Evolutionary conservation across 1,140 invertebrate species (phyloP).

Genomic region (Tenebrio molitor): DNA sequence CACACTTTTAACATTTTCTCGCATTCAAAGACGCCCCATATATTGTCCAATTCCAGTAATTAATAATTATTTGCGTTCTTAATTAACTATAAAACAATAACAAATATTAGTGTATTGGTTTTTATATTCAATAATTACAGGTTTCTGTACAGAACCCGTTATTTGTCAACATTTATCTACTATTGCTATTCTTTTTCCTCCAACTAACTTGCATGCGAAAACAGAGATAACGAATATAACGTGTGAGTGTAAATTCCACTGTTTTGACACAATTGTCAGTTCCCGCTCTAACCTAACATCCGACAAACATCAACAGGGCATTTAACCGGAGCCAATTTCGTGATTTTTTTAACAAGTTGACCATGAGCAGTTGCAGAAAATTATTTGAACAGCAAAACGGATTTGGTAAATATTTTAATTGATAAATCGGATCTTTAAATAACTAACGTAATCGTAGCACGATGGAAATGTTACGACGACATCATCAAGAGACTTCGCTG

Average conservation of each 20-base stretch:
- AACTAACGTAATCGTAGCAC: slow-evolving; percentile 62
- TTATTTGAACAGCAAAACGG: slow-evolving; percentile 47
- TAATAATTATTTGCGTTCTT: too few relatives aligned
- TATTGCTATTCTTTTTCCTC: background rate
- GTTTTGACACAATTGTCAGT: background rate
- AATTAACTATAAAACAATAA: too few relatives aligned
- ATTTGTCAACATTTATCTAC: too few relatives aligned
- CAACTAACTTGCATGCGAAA: too few relatives aligned
- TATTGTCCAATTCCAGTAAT: too few relatives aligned
- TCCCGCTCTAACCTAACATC: slow-evolving; percentile 20
- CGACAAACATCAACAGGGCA: slow-evolving; percentile 28
- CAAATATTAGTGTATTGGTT: too few relatives aligned
- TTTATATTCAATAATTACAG: too few relatives aligned
- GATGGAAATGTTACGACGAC: slow-evolving; percentile 68
- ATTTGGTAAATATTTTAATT: slow-evolving; percentile 27
- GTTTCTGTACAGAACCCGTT: too few relatives aligned
- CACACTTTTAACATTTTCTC: too few relatives aligned
- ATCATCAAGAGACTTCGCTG: slow-evolving; percentile 68
- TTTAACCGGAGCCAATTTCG: background rate
- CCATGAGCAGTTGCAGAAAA: background rate
- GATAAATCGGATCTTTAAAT: background rate
- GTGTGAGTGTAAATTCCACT: too few relatives aligned
- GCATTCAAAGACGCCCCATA: too few relatives aligned
- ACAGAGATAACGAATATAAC: too few relatives aligned
- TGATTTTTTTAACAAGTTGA: background rate